phyloP scores from a whole-genome alignment of 2,888 invertebrate genomes.

The Cancer borealis region DNA sequence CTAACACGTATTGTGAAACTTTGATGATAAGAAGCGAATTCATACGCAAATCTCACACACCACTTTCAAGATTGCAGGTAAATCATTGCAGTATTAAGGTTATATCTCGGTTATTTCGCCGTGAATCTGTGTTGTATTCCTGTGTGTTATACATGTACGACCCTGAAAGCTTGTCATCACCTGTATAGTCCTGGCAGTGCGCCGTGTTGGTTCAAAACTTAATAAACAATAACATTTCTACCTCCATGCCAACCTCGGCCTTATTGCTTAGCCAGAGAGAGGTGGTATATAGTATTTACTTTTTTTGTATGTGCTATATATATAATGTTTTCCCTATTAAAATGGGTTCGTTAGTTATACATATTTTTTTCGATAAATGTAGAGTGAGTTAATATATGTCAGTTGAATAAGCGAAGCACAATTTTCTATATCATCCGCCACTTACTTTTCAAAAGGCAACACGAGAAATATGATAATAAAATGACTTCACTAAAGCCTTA shows the following conservation, averaged over 20 bases:
- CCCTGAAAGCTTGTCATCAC: neutral
- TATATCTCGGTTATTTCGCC: neutral
- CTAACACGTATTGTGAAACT: neutral
- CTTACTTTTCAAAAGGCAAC: no score
- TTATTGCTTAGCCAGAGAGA: neutral
- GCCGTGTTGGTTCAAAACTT: constrained; percentile 4
- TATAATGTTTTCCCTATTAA: no score
- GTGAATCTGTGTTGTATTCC: neutral
- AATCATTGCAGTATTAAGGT: neutral
- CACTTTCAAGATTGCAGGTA: neutral
- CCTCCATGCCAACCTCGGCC: neutral
- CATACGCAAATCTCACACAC: neutral
- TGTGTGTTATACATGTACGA: neutral
- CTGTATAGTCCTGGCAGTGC: neutral
- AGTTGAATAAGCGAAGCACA: no score
- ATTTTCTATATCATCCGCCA: no score
- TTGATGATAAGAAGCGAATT: neutral
- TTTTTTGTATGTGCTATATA: neutral
- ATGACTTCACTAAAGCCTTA: no score
- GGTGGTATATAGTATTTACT: neutral
- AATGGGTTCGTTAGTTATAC: no score
- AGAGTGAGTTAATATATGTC: no score
- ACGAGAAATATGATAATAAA: no score
- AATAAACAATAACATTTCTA: neutral
- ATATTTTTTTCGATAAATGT: no score